Conservation (phyloP, 2,797 vertebrate genomes). For the Hyperoplus immaculatus region DNA sequence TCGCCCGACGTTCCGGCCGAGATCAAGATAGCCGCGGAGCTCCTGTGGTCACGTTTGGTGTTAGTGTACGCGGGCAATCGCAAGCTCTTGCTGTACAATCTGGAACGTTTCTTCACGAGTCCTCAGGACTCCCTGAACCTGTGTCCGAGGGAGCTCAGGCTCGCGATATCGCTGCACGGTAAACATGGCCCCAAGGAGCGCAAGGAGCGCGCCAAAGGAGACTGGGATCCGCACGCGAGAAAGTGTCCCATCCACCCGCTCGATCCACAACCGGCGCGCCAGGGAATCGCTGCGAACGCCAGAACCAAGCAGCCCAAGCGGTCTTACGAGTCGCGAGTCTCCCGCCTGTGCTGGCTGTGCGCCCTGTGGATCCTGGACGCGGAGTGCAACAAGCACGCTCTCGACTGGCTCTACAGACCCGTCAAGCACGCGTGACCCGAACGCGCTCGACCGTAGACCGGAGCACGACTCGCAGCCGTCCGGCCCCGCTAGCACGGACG, state of each 20-base stretch:
- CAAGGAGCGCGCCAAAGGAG: no score
- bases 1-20: neutral
- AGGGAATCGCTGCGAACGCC: neutral
- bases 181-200: constrained; percentile 18
- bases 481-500: neutral
- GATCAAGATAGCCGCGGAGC: neutral
- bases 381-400: neutral
- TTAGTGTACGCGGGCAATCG: constrained; percentile 35
- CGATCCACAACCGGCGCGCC: no score
- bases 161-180: constrained; percentile 20
- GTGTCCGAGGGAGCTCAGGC: constrained; percentile 9
- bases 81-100: constrained; percentile 28
- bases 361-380: constrained; percentile 14
- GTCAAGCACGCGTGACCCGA: neutral
- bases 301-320: neutral
- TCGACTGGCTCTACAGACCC: constrained; percentile 37
- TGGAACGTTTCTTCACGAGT: neutral
- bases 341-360: constrained; percentile 8
- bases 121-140: neutral
- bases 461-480: no score
- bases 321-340: neutral
- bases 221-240: neutral
- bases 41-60: constrained; percentile 43
- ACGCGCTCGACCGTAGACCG: no score
- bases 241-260: neutral